Conservation (phyloP, 2,797 vertebrate genomes). For the Melanotaenia pygmaea region DNA sequence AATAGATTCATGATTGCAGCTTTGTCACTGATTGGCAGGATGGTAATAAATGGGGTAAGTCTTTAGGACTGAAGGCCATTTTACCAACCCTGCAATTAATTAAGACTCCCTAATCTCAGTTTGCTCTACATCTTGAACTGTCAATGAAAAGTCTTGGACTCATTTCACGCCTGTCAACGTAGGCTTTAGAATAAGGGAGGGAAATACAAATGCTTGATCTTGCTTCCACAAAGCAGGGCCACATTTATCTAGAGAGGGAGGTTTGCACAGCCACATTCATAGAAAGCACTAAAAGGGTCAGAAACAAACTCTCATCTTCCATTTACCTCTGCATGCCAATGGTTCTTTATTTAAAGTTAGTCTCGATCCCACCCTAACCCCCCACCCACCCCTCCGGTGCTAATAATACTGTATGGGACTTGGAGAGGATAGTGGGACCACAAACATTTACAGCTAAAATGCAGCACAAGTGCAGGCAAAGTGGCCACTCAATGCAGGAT, state of each 20-base stretch:
- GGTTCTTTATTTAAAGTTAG: conserved; percentile 75
- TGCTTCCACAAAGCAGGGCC: conserved; percentile 65
- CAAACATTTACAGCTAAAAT: conserved; percentile 79
- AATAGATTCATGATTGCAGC: conserved; percentile 30
- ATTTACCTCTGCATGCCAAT: conserved; percentile 74
- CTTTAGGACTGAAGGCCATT: conserved; percentile 49
- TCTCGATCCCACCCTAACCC: conserved; percentile 53
- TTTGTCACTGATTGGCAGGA: conserved; percentile 47
- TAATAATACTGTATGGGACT: conserved; percentile 76
- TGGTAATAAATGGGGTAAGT: conserved; percentile 54
- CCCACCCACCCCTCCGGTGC: conserved; percentile 40
- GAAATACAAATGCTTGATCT: conserved; percentile 65
- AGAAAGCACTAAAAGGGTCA: conserved; percentile 72
- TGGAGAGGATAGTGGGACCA: conserved; percentile 68
- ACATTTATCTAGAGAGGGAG: conserved; percentile 75
- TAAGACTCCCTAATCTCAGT: conserved; percentile 77
- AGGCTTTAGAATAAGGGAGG: conserved; percentile 57
- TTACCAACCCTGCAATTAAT: conserved; percentile 77
- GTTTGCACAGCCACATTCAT: conserved; percentile 75
- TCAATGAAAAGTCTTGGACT: conserved; percentile 75
- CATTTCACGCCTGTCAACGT: conserved; percentile 76
- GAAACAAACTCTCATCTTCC: conserved; percentile 75
- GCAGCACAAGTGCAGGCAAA: conserved; percentile 76
- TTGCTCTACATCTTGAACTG: conserved; percentile 78
- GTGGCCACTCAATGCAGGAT: conserved; percentile 74